Conservation (phyloP, 2,113 vertebrate species). For the Marmota monax region DNA sequence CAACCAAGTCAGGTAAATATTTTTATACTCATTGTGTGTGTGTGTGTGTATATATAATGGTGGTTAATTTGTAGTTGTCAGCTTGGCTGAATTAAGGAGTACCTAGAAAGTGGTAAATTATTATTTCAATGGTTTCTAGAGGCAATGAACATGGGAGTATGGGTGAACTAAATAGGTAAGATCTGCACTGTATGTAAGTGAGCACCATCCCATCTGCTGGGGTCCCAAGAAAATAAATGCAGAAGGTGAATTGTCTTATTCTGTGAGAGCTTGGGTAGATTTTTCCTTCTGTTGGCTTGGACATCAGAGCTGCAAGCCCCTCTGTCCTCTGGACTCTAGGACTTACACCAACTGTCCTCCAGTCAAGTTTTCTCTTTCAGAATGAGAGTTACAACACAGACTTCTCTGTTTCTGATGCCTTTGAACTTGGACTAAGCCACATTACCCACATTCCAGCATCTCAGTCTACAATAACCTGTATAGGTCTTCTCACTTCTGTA, state of each 20-base stretch:
- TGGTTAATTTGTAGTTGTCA: neutral
- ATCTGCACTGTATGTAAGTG: neutral
- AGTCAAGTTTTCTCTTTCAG: neutral
- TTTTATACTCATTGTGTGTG: neutral
- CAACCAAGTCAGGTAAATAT: neutral
- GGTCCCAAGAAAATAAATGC: neutral
- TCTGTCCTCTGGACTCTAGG: neutral
- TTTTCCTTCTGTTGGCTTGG: neutral
- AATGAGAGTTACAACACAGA: neutral
- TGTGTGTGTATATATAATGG: neutral
- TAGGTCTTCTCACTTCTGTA: neutral
- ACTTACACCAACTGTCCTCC: neutral
- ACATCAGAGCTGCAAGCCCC: neutral
- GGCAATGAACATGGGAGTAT: neutral
- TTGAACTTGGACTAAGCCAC: neutral
- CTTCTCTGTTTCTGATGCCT: neutral
- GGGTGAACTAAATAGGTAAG: fast-evolving
- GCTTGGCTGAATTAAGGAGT: neutral
- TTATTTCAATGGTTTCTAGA: neutral
- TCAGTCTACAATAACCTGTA: neutral
- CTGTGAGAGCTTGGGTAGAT: fast-evolving
- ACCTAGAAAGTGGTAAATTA: neutral
- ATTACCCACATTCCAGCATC: no score
- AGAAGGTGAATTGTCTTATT: neutral
- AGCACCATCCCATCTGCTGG: neutral